Evolutionary conservation across 2,113 vertebrate genomes (phyloP), one percentile per base, ranked within the genome.

Genomic region (Mugil cephalus): DNA sequence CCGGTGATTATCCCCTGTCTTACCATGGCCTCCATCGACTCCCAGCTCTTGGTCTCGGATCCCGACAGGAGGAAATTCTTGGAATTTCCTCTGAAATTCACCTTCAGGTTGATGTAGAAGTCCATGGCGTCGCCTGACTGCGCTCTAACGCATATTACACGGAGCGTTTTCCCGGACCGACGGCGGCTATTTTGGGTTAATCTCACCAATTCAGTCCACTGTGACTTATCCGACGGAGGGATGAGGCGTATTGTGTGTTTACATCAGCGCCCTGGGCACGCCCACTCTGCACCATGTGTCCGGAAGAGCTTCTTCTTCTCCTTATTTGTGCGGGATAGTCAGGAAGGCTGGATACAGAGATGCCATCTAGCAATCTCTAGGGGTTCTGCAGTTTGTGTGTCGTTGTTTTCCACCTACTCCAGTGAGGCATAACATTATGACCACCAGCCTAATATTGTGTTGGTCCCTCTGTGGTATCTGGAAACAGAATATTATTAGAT

Each of bases 21-120:
- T 86, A 98, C 97, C 97, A 95, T 97, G 81, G 96, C 96, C 92
- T 98, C 97, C 77, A 98, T 93, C 35, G 96, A 96, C 65, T 96
- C 96, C 97, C 97, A 99, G 45, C 95, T 95, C 85, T 95, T 96
- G 75, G 87, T 95, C 81, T 92, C 93, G 11, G 96, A 93, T 84
- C 97, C 95, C 0, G 96, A 96, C 78, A 98, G 92, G 42, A 97
- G 87, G 50, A 94, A 93, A 88, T 91, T 93, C 81, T 93, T 93
- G 36, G 90, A 86, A 82, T 93, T 94, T 18, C 93, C 93, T 50
- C 93, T 86, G 78, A 94, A 94, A 90, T 94, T 93, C 80, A 94
- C 92, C 88, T 93, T 94, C 69, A 94, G 75, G 4, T 89, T 94
- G 79, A 94, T 93, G 85, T 91, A 93, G 69, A 91, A 87, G 42